Evolutionary conservation across 35 echinoderm and acorn worm genomes (phyloP).

Genomic region (Stichopus chloronotus): DNA sequence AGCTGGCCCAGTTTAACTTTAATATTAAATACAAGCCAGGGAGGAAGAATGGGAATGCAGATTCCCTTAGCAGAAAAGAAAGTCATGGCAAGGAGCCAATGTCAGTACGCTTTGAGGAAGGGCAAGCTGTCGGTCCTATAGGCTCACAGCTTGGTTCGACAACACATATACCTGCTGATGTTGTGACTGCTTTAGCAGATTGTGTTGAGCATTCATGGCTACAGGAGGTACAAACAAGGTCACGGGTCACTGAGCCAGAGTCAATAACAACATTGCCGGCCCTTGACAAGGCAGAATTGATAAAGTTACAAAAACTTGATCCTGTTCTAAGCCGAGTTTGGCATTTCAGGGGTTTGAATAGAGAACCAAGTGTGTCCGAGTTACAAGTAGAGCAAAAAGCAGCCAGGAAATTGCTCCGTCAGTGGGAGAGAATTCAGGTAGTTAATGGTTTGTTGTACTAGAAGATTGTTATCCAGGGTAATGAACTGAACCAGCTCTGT

Average conservation of each 20-base stretch:
- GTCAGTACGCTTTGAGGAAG: not conserved
- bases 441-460: conserved; percentile 6
- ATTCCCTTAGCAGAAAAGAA: conserved; percentile 42
- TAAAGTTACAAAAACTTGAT: not conserved
- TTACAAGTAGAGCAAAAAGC: not conserved
- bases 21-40: conserved; percentile 47
- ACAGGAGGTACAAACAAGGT: too few species aligned
- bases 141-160: not conserved
- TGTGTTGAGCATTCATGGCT: not conserved
- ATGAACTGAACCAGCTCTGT: conserved; percentile 5
- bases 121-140: too few species aligned
- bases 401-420: not conserved
- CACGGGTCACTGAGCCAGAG: too few species aligned
- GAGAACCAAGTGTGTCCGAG: too few species aligned
- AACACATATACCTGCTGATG: not conserved
- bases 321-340: not conserved
- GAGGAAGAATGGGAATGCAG: conserved; percentile 36
- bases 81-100: not conserved
- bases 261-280: too few species aligned
- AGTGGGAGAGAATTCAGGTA: conserved; percentile 23
- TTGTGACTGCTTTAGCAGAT: not conserved
- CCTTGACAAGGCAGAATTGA: not conserved
- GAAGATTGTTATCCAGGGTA: not conserved
- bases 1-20: conserved; percentile 46
- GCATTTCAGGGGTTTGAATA: too few species aligned